Evolutionary conservation across 2,888 invertebrate genomes (phyloP).

Genomic region (Timema podura): DNA sequence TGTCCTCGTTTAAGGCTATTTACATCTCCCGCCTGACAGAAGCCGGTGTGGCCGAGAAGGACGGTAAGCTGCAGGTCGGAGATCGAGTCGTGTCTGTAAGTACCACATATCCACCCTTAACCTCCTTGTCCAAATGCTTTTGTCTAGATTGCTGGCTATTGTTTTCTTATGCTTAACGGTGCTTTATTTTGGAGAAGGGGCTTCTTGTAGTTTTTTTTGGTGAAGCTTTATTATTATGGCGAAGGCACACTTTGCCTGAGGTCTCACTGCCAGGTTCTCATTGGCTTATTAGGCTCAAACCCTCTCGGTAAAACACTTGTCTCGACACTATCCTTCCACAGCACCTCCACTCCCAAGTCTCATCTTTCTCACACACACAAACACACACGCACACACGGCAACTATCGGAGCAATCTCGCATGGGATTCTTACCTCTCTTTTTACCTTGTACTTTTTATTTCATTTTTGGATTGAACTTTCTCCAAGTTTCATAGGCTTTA

Average conservation of each 20-base stretch:
- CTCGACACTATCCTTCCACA: too few relatives aligned
- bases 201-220: conserved; percentile 17
- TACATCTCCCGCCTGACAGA: conserved; percentile 84
- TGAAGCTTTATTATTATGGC: not conserved
- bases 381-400: too few relatives aligned
- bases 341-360: too few relatives aligned
- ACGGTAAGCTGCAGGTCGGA: conserved; percentile 83
- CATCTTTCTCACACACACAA: too few relatives aligned
- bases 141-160: not conserved
- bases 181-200: conserved; percentile 9
- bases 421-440: too few relatives aligned
- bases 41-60: conserved; percentile 88
- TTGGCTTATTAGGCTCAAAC: not conserved
- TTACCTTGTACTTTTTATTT: too few relatives aligned
- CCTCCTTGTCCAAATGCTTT: not conserved
- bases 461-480: too few relatives aligned
- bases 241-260: conserved; percentile 16
- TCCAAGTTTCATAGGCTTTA: too few relatives aligned
- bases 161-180: conserved; percentile 10
- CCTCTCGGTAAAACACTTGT: too few relatives aligned
- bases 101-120: conserved; percentile 30
- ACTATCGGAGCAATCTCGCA: too few relatives aligned
- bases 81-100: conserved; percentile 82
- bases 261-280: conserved; percentile 17
- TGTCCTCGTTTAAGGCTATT: conserved; percentile 59